Conservation (phyloP, 2,113 vertebrate genomes). For the Martes martes region DNA sequence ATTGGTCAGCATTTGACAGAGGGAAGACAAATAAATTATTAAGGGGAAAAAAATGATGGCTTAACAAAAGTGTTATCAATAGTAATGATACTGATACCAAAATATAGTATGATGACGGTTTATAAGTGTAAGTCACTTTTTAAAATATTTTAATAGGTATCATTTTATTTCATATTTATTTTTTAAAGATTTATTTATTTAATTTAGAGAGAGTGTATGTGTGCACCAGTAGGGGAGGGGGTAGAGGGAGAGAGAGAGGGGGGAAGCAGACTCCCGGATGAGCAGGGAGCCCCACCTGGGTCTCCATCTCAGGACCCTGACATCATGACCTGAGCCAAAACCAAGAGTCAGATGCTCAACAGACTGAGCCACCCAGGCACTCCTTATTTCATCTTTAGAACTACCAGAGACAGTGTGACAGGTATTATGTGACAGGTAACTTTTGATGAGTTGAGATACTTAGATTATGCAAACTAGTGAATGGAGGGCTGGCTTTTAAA, state of each 20-base stretch:
- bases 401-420: background rate
- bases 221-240: background rate
- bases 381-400: background rate
- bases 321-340: background rate
- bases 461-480: background rate
- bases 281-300: background rate
- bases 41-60: background rate
- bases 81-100: background rate
- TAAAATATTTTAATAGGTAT: background rate
- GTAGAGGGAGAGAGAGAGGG: no score
- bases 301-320: background rate
- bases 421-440: background rate
- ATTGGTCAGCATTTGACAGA: background rate
- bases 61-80: background rate
- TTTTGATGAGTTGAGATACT: background rate
- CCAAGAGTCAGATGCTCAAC: background rate
- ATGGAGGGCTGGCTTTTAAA: background rate
- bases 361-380: background rate
- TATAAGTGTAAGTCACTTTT: background rate
- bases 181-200: background rate
- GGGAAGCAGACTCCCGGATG: background rate
- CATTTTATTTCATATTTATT: background rate
- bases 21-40: background rate
- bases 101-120: background rate
- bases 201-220: background rate